Evolutionary conservation across 2,888 invertebrate species (phyloP).

Genomic region (Hypomecis punctinalis): DNA sequence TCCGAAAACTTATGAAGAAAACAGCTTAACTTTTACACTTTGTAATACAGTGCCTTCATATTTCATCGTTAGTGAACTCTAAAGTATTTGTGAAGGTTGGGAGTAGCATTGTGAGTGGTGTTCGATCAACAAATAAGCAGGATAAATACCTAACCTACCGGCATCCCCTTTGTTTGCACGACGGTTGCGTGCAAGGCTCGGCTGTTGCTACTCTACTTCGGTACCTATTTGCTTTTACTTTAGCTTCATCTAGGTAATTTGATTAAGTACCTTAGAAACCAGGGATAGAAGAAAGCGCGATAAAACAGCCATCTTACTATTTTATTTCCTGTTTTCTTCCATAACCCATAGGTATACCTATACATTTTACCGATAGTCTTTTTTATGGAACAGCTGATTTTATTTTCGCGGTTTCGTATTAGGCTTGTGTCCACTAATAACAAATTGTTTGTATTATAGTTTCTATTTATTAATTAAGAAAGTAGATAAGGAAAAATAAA

Average conservation of each 20-base stretch:
- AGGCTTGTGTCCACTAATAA: no score
- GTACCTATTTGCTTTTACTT: conserved; percentile 18
- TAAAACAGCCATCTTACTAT: neutral
- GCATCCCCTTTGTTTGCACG: conserved; percentile 57
- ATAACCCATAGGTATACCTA: no score
- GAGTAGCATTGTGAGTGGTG: conserved; percentile 50
- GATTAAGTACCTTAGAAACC: conserved; percentile 9
- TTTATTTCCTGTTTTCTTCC: neutral
- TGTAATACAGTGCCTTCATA: conserved; percentile 14
- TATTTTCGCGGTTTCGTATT: no score
- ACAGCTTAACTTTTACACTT: conserved; percentile 8
- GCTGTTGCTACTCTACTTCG: conserved; percentile 28
- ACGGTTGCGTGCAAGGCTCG: conserved; percentile 52
- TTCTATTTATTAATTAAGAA: no score
- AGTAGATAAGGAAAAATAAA: no score
- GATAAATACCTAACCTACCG: conserved; percentile 57
- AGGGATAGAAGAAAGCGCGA: neutral
- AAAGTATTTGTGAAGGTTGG: conserved; percentile 44
- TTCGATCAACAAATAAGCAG: conserved; percentile 59
- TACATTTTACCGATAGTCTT: no score
- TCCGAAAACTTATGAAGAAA: conserved; percentile 6
- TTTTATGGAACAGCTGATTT: no score
- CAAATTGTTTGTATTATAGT: no score
- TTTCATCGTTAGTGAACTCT: conserved; percentile 34
- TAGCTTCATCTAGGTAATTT: conserved; percentile 18